Conservation (phyloP, 2,113 vertebrate genomes). For the Anas platyrhynchos region DNA sequence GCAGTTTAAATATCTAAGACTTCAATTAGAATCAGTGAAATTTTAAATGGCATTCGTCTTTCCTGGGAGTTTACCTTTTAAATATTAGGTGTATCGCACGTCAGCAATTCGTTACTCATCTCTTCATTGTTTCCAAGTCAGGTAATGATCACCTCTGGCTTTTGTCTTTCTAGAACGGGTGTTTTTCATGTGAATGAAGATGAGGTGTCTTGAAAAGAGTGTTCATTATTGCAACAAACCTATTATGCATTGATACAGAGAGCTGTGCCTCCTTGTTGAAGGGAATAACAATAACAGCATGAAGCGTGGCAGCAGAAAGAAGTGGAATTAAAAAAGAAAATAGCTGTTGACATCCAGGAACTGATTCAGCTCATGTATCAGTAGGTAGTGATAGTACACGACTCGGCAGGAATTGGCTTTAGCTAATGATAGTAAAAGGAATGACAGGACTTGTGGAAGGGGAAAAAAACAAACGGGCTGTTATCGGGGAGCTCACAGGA, state of each 20-base stretch:
- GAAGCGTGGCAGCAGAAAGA: neutral
- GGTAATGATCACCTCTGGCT: neutral
- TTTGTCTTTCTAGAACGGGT: neutral
- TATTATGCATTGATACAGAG: neutral
- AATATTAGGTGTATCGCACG: neutral
- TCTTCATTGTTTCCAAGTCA: neutral
- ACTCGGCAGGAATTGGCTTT: neutral
- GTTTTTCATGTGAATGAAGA: neutral
- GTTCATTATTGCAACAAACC: neutral
- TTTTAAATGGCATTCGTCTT: neutral
- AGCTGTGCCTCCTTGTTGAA: neutral
- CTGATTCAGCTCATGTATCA: neutral
- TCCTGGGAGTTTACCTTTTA: slow-evolving; percentile 10
- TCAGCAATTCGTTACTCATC: neutral
- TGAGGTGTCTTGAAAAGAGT: neutral
- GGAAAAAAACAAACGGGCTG: neutral
- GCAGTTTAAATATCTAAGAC: neutral
- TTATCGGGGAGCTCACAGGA: neutral
- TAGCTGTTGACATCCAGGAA: neutral
- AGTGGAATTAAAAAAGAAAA: neutral
- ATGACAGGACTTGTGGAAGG: neutral
- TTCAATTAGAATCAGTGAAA: neutral
- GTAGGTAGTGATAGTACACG: neutral
- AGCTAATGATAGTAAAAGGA: neutral
- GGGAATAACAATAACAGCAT: neutral